These are phyloP conservation scores for Apeltes quadracus DNA, from an alignment of 2,113 vertebrate genomes.

Conservation along the genomic window DNA sequence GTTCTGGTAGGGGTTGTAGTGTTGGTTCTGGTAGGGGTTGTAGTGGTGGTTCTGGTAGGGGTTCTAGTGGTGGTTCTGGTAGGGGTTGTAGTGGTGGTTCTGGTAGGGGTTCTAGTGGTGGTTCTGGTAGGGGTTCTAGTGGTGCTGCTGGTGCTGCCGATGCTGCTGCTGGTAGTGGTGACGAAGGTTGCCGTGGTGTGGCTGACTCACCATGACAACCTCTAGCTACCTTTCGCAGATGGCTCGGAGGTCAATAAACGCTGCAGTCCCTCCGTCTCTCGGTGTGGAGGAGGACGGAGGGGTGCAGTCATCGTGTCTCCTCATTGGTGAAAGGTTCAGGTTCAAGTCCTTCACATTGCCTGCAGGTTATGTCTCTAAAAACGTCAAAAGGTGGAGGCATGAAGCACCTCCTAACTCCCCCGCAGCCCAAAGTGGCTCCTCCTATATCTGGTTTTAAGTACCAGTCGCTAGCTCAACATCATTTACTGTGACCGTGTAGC, in stretches of 20 bases:
- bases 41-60: too few species aligned
- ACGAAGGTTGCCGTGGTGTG: not conserved
- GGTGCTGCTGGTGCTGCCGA: too few species aligned
- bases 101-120: not conserved
- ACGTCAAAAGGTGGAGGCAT: not conserved
- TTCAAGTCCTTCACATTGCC: too few species aligned
- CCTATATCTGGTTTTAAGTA: not conserved
- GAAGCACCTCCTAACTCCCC: not conserved
- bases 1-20: not conserved
- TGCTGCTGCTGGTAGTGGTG: too few species aligned
- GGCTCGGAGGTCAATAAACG: constrained; percentile 39
- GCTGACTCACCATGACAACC: constrained; percentile 8
- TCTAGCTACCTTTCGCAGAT: constrained; percentile 46
- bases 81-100: too few species aligned
- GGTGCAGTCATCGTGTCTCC: too few species aligned
- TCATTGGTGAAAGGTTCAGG: too few species aligned
- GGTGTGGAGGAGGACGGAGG: not conserved
- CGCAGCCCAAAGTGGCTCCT: too few species aligned
- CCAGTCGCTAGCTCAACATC: not conserved
- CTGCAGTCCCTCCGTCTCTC: constrained; percentile 6
- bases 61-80: too few species aligned
- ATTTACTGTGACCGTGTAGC: too few species aligned
- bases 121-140: not conserved
- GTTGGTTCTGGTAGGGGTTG: too few species aligned
- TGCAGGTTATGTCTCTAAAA: not conserved